Percentiles rank a stretch among this genome's conserved stretches.
Evolutionary conservation across 2,113 vertebrate species (phyloP).

Genomic region (Rallus limicola): DNA sequence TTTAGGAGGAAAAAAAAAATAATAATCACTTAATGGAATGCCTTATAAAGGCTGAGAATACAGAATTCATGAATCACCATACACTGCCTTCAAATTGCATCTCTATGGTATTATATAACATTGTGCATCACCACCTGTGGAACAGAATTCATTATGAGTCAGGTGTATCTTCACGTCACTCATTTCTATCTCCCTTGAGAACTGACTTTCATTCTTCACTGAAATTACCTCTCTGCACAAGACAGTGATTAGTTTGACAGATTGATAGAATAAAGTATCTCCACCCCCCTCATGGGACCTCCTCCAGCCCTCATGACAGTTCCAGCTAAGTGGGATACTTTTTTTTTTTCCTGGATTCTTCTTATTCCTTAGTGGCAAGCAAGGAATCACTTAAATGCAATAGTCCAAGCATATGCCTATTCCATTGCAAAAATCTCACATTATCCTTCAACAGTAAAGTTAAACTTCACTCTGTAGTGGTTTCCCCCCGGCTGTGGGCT

Average conservation of each 20-base stretch:
- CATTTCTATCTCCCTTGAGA: not conserved
- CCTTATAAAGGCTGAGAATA: not conserved
- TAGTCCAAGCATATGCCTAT: not conserved
- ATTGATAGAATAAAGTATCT: not conserved
- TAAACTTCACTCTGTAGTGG: not conserved
- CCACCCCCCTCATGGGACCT: not conserved
- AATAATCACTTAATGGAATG: not conserved
- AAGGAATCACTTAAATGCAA: not conserved
- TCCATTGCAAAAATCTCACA: not conserved
- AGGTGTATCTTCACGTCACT: not conserved
- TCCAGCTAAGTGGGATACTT: not conserved
- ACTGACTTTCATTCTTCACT: not conserved
- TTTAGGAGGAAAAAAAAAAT: not conserved
- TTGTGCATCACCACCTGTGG: not conserved
- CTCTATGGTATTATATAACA: not conserved
- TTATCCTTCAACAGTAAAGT: not conserved
- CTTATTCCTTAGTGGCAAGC: not conserved
- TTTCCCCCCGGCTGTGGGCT: too few relatives aligned
- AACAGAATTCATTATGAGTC: not conserved
- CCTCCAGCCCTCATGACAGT: not conserved
- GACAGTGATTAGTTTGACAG: not conserved
- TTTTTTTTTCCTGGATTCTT: conserved; percentile 5
- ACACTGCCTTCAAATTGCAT: not conserved
- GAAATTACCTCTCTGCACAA: not conserved
- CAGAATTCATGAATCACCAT: conserved; percentile 1